Evolutionary conservation across 2,888 invertebrate genomes (phyloP).

Genomic region (Dicyrtomina minuta): DNA sequence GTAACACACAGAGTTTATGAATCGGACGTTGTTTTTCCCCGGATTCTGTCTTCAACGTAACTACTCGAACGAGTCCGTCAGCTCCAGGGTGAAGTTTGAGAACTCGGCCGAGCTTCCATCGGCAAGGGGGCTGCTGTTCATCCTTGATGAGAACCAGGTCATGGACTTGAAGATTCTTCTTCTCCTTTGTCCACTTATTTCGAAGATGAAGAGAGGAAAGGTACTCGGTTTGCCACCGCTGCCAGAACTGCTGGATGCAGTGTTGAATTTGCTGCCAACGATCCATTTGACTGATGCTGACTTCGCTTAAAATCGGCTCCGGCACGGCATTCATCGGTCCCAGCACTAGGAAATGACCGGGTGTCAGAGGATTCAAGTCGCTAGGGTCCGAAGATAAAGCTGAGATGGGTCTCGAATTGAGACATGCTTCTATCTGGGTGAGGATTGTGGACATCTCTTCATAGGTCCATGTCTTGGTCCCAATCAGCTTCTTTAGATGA

Average conservation of each 20-base stretch:
- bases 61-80: not conserved
- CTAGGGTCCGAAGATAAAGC: slow-evolving; percentile 41
- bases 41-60: not conserved
- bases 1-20: not conserved
- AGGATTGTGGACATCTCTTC: not conserved
- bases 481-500: no score
- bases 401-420: not conserved
- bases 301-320: slow-evolving; percentile 44
- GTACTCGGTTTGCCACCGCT: slow-evolving; percentile 46
- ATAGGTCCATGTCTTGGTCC: not conserved
- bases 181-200: slow-evolving; percentile 25
- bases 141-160: no score
- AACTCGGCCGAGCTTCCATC: not conserved
- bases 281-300: slow-evolving; percentile 37
- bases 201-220: slow-evolving; percentile 37
- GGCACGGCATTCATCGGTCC: slow-evolving; percentile 46
- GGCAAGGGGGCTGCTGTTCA: no score
- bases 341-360: slow-evolving; percentile 54
- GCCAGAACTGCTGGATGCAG: slow-evolving; percentile 48
- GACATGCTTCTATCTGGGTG: not conserved
- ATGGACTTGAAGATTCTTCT: not conserved
- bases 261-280: slow-evolving; percentile 54
- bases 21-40: not conserved
- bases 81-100: not conserved
- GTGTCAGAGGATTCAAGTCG: slow-evolving; percentile 53